Conservation (phyloP, 2,888 invertebrate genomes). For the Drosophila greeni region DNA sequence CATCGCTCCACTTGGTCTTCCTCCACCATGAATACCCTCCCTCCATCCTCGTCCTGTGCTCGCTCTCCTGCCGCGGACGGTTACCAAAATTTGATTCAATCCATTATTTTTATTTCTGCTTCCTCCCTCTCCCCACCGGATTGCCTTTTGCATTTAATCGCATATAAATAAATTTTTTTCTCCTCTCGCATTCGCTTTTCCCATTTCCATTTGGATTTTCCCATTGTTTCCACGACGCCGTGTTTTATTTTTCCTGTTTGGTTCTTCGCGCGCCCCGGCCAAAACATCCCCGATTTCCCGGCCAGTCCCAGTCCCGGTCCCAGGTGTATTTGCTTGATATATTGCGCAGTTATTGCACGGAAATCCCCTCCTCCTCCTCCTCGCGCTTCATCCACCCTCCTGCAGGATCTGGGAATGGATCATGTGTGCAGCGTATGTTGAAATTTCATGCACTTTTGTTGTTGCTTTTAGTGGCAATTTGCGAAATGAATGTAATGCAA, state of each 20-base stretch:
- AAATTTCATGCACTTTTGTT: constrained; percentile 54
- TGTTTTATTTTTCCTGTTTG: constrained; percentile 34
- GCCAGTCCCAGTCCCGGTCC: constrained; percentile 63
- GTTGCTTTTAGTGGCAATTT: constrained; percentile 37
- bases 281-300: constrained; percentile 58
- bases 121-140: constrained; percentile 9
- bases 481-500: constrained; percentile 58
- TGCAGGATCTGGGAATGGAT: constrained; percentile 62
- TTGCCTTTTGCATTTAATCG: constrained; percentile 51
- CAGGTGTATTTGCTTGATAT: constrained; percentile 69
- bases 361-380: constrained; percentile 10
- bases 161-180: constrained; percentile 61
- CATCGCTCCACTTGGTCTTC: constrained; percentile 22
- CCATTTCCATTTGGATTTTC: constrained; percentile 54
- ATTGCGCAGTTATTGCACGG: constrained; percentile 65
- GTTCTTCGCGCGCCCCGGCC: constrained; percentile 44
- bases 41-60: constrained; percentile 2
- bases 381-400: not conserved
- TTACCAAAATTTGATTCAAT: constrained; percentile 64
- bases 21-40: not conserved
- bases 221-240: constrained; percentile 48
- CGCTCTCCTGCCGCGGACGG: constrained; percentile 7
- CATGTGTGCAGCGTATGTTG: constrained; percentile 62
- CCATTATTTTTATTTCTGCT: constrained; percentile 60
- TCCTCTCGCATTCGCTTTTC: constrained; percentile 45